Conservation (phyloP, 2,888 invertebrate genomes). For the Glaucopsyche alexis region DNA sequence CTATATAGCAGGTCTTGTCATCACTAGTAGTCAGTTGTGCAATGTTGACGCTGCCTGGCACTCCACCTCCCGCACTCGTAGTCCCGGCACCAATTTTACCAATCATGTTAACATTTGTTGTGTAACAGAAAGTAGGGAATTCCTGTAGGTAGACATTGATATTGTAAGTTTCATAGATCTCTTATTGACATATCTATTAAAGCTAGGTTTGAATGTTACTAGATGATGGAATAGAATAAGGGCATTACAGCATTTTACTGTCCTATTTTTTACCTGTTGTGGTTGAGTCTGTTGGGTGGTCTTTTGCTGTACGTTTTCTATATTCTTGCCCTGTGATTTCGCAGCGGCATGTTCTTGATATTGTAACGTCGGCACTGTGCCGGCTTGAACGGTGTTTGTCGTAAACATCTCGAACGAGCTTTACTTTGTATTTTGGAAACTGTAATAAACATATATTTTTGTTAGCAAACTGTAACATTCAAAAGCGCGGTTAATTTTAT, state of each 20-base stretch:
- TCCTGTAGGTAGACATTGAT: slow-evolving; percentile 61
- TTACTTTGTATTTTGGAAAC: background rate
- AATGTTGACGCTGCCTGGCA: slow-evolving; percentile 82
- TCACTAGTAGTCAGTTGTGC: slow-evolving; percentile 83
- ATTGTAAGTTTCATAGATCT: background rate
- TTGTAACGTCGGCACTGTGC: slow-evolving; percentile 82
- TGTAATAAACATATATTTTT: slow-evolving; percentile 14
- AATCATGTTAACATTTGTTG: slow-evolving; percentile 84
- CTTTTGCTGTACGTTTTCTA: slow-evolving; percentile 82
- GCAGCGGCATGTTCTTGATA: slow-evolving; percentile 84
- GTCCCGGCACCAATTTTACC: slow-evolving; percentile 79
- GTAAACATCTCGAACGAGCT: slow-evolving; percentile 73
- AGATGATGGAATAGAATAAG: too few relatives aligned
- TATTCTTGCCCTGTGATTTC: slow-evolving; percentile 80
- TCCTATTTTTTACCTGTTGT: slow-evolving; percentile 46
- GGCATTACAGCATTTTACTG: background rate
- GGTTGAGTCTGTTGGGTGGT: slow-evolving; percentile 73
- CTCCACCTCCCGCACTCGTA: slow-evolving; percentile 63
- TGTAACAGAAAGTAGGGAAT: slow-evolving; percentile 86
- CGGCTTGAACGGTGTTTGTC: slow-evolving; percentile 81
- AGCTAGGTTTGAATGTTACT: too few relatives aligned
- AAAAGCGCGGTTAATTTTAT: slow-evolving; percentile 71
- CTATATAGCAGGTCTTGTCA: slow-evolving; percentile 87
- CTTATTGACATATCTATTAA: background rate
- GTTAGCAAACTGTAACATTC: slow-evolving; percentile 36